Percentiles rank a stretch among this genome's conserved stretches.
These are phyloP conservation scores for Cossypha niveicapilla DNA, from an alignment of 2,797 vertebrate genomes.

Conservation along the genomic window DNA sequence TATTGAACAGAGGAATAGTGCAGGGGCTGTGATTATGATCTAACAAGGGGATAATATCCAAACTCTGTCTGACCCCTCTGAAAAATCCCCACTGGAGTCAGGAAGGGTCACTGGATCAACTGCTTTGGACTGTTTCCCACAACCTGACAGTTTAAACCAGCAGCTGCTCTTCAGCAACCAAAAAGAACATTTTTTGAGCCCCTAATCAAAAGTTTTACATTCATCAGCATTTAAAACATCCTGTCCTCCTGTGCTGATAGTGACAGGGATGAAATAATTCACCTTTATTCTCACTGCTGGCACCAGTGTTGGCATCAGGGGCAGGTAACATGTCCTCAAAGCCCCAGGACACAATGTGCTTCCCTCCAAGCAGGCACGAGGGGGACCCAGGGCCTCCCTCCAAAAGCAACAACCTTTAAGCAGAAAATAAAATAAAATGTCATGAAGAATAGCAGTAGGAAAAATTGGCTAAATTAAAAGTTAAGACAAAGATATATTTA, in stretches of 20 bases:
- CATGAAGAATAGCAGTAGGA: not conserved
- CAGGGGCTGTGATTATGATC: not conserved
- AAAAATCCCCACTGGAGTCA: not conserved
- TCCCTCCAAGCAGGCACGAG: constrained; percentile 94
- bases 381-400: constrained; percentile 97
- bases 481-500: not conserved
- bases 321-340: constrained; percentile 98
- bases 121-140: not conserved
- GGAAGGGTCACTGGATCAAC: not conserved
- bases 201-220: not conserved
- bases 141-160: not conserved
- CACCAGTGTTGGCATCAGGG: constrained; percentile 86
- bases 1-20: not conserved
- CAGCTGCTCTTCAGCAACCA: not conserved
- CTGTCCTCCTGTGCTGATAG: not conserved
- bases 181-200: not conserved
- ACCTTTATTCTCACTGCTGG: constrained; percentile 94
- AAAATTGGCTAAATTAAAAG: not conserved
- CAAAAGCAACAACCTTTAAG: constrained; percentile 88
- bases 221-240: not conserved
- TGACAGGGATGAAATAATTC: not conserved
- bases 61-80: not conserved
- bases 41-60: not conserved
- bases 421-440: constrained; percentile 6
- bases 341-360: constrained; percentile 97